Evolutionary conservation across 2,113 vertebrate species (phyloP).

Genomic region (Peromyscus maniculatus): DNA sequence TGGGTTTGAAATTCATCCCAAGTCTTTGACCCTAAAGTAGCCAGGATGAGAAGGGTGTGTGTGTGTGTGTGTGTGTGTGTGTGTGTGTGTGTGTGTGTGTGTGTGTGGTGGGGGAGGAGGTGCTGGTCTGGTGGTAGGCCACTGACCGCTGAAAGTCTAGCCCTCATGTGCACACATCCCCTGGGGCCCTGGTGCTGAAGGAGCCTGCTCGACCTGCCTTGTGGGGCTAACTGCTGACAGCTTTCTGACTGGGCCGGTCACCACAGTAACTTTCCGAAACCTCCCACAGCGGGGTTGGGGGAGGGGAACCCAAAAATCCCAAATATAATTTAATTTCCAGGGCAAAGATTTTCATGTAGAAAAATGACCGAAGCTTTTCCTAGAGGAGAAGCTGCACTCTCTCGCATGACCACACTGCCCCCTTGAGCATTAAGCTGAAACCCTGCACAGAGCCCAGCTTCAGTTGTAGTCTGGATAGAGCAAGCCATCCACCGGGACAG

Average conservation of each 20-base stretch:
- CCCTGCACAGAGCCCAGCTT: not conserved
- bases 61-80: not conserved
- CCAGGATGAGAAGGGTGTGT: not conserved
- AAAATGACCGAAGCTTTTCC: slow-evolving; percentile 73
- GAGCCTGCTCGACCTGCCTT: slow-evolving; percentile 4
- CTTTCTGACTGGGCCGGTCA: slow-evolving; percentile 71
- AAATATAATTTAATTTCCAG: slow-evolving; percentile 82
- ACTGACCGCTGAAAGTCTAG: not conserved
- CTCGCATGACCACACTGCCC: slow-evolving; percentile 86
- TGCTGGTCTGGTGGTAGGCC: not conserved
- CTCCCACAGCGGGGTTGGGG: slow-evolving; percentile 79
- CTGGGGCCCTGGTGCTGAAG: slow-evolving; percentile 51
- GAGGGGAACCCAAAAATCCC: slow-evolving; percentile 80
- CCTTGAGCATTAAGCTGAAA: slow-evolving; percentile 84
- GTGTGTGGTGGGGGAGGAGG: not conserved
- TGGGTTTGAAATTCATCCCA: slow-evolving; percentile 58
- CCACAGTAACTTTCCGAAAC: slow-evolving; percentile 84
- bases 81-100: not conserved
- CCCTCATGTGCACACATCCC: slow-evolving; percentile 38
- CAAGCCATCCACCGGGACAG: not conserved
- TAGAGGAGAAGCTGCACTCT: slow-evolving; percentile 61
- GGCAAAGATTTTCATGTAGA: slow-evolving; percentile 77
- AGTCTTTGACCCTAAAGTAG: slow-evolving; percentile 48
- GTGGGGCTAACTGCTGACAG: slow-evolving; percentile 71
- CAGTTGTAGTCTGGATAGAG: too few relatives aligned